Base-by-base conservation (phyloP, 2,888 invertebrate genomes). In the Lepetodrilus schrolli region DNA sequence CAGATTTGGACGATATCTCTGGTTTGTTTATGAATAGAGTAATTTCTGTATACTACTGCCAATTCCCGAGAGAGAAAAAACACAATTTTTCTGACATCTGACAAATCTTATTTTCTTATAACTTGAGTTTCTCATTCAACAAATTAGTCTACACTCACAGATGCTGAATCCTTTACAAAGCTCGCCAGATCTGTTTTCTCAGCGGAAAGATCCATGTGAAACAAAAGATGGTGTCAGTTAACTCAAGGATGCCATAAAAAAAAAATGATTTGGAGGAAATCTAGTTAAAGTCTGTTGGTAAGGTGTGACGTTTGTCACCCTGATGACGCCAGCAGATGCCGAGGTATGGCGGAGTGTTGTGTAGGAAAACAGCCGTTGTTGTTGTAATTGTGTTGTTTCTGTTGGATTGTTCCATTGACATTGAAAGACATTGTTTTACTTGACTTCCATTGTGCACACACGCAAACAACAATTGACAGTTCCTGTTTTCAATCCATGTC, bases 191-290 rank as follows among this genome's bases (percentile, higher is more conserved):
- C 13, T 43, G 43, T 43, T 43, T 43, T 58, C 10, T 30, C 26
- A 58, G 34, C 50, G 21, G 5, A 10, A 48, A 48, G 1, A 8
- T 30, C 5, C 30, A n/a, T 34, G 58, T 58, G 30, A 58, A 23
- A 58, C 58, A 58, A 58, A 58, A 58, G 58, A 30, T 58, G 58
- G 34, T 58, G 58, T 58, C 58, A 58, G 58, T 17, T 17, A n/a
- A 17, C n/a, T 7, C 13, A 17, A 17, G 8, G 13, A 17, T 58
- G 58, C 34, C 30, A 30, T 13, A 58, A 23, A 30, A 10, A 58
- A 58, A 58, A 58, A 58, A 23, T 58, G 23, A 30, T 26, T 58
- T 30, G 17, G 34, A 58, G 21, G 21, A 21, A 30, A 30, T 17
- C 4, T 30, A 30, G 58, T 26, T 58, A 58, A 58, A 26, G 17